phyloP scores from a whole-genome alignment of 2,113 vertebrate species.

The Scomber colias region DNA sequence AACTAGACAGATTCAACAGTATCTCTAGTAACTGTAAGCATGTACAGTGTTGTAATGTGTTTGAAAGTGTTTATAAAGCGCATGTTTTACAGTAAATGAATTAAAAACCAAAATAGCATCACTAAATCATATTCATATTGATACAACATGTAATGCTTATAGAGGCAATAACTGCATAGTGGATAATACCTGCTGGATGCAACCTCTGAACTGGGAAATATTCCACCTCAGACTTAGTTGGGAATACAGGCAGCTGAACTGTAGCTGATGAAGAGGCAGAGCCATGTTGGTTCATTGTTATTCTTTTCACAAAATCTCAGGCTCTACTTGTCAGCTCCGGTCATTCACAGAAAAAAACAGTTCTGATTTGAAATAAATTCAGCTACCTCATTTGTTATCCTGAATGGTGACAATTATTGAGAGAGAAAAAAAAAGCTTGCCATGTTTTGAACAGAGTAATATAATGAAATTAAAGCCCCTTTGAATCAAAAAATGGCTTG shows the following conservation, averaged over 20 bases:
- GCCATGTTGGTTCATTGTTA: not conserved
- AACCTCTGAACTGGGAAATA: too few relatives aligned
- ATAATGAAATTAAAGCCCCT: constrained; percentile 18
- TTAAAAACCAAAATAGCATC: too few relatives aligned
- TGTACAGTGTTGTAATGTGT: too few relatives aligned
- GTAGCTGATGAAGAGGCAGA: not conserved
- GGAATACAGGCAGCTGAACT: not conserved
- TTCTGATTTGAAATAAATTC: constrained; percentile 1
- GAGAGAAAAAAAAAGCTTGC: not conserved
- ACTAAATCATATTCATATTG: too few relatives aligned
- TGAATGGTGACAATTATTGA: not conserved
- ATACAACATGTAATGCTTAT: too few relatives aligned
- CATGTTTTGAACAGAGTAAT: not conserved
- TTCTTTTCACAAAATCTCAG: constrained; percentile 5
- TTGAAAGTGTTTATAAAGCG: too few relatives aligned
- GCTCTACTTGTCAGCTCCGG: not conserved
- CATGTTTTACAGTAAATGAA: too few relatives aligned
- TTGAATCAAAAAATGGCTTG: constrained; percentile 22
- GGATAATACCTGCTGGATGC: too few relatives aligned
- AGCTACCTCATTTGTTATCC: constrained; percentile 4
- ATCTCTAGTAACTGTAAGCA: too few relatives aligned
- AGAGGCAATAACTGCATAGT: too few relatives aligned
- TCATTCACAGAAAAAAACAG: not conserved
- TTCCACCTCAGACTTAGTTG: too few relatives aligned
- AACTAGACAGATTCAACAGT: too few relatives aligned